Evolutionary conservation across 2,888 invertebrate species (phyloP), one percentile per base, ranked within the genome.

Genomic region (Tiphia femorata): DNA sequence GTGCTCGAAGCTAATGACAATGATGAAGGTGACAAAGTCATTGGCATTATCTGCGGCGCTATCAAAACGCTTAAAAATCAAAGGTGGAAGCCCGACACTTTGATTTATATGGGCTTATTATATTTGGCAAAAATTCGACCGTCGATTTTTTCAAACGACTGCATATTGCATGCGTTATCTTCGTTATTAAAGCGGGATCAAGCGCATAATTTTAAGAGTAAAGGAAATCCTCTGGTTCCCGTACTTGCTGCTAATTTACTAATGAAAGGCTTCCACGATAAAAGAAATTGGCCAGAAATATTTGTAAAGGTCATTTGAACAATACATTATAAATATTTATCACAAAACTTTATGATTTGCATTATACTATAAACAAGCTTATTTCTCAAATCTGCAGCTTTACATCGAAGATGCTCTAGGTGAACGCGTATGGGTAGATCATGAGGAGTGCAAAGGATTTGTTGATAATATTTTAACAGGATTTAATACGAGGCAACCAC

Each of bases 331-430:
- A 12, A 47, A n/a, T n/a, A n/a, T n/a, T n/a, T n/a, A n/a, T n/a
- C n/a, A n/a, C n/a, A n/a, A n/a, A n/a, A 35, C n/a, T 38, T 35
- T 3, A 23, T 52, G 23, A 14, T 41, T 44, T 41, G n/a, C n/a
- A n/a, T n/a, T n/a, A n/a, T n/a, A n/a, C n/a, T n/a, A n/a, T n/a
- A n/a, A n/a, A n/a, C n/a, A n/a, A n/a, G n/a, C 48, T 41, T 72
- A 49, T 57, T 84, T 4, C n/a, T n/a, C n/a, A n/a, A n/a, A n/a
- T n/a, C n/a, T n/a, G n/a, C 75, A 94, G 91, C 88, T 95, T 0
- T 98, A 96, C 82, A 91, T 97, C 57, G 98, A 98, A 78, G 98
- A 98, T 85, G 95, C 97, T 0, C 85, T 96, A 1, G 95, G 94
- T 37, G 98, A 98, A 77, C 87, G 97, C 29, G 88, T 93, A 66